A percentile compares a stretch with the other conserved stretches of the same genome.
Evolutionary conservation across 2,888 invertebrate genomes (phyloP).

Genomic region (Tipula helvola): DNA sequence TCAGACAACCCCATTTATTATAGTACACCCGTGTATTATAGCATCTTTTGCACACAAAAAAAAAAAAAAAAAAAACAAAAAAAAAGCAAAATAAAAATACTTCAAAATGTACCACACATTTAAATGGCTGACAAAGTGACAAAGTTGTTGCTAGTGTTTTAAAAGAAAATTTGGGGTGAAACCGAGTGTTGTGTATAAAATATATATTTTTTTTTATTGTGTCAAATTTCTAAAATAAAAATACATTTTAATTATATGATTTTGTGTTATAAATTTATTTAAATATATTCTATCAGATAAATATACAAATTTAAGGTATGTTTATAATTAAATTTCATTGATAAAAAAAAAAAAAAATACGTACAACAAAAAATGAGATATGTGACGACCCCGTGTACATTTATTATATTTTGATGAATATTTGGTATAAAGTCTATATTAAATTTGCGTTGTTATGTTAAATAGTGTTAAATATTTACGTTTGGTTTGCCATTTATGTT

Average conservation of each 20-base stretch:
- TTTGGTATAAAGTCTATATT: background rate
- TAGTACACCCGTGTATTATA: background rate
- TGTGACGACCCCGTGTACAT: background rate
- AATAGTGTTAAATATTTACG: background rate
- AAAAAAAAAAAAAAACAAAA: background rate
- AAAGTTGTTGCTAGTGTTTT: background rate
- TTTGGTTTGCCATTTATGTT: background rate
- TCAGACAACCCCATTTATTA: background rate
- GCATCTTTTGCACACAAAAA: background rate
- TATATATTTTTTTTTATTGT: background rate
- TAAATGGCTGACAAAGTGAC: slow-evolving; percentile 4
- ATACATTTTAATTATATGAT: background rate
- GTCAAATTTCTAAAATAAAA: background rate
- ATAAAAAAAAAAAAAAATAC: background rate
- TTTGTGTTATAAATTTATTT: background rate
- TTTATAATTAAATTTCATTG: background rate
- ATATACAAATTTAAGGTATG: background rate
- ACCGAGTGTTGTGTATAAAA: background rate
- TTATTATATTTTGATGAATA: background rate
- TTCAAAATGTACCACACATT: slow-evolving; percentile 4
- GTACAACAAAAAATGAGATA: background rate
- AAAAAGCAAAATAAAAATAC: background rate
- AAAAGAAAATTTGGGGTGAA: background rate
- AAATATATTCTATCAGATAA: background rate
- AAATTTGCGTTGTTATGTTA: background rate